A percentile compares a stretch with the other conserved stretches of the same genome.
Conservation (phyloP, 2,888 invertebrate genomes). For the Strigamia transsilvanica region DNA sequence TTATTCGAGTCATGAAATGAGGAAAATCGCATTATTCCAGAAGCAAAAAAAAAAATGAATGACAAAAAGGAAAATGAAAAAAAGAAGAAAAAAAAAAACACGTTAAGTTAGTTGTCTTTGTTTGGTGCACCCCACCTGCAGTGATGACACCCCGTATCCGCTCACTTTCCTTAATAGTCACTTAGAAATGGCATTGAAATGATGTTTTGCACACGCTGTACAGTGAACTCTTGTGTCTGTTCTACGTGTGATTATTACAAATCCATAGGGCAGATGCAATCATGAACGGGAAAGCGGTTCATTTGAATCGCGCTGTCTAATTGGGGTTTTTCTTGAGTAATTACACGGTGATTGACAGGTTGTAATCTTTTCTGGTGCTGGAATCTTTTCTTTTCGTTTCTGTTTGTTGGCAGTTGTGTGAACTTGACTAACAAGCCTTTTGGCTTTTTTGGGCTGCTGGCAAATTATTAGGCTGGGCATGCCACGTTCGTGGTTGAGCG, state of each 20-base stretch:
- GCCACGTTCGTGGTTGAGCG: not conserved
- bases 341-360: conserved; percentile 39
- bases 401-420: conserved; percentile 37
- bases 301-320: not conserved
- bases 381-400: not conserved
- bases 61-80: not conserved
- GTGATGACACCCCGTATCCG: conserved; percentile 42
- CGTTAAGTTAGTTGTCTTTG: conserved; percentile 29
- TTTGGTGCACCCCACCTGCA: conserved; percentile 13
- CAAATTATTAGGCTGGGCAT: conserved; percentile 31
- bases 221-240: conserved; percentile 8
- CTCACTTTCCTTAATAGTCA: conserved; percentile 42
- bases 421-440: conserved; percentile 42
- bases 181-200: conserved; percentile 42
- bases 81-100: not conserved
- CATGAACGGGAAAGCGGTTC: not conserved
- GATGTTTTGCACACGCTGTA: conserved; percentile 19
- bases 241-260: conserved; percentile 42
- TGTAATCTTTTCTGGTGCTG: conserved; percentile 11
- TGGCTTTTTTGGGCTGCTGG: not conserved
- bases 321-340: conserved; percentile 1
- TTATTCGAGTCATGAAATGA: not conserved
- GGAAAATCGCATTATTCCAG: not conserved
- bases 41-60: not conserved
- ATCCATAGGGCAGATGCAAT: conserved; percentile 44